Percentiles rank a stretch among this genome's conserved stretches.
phyloP scores from a whole-genome alignment of 2,797 vertebrate genomes.

The Rhinogobio ventralis region DNA sequence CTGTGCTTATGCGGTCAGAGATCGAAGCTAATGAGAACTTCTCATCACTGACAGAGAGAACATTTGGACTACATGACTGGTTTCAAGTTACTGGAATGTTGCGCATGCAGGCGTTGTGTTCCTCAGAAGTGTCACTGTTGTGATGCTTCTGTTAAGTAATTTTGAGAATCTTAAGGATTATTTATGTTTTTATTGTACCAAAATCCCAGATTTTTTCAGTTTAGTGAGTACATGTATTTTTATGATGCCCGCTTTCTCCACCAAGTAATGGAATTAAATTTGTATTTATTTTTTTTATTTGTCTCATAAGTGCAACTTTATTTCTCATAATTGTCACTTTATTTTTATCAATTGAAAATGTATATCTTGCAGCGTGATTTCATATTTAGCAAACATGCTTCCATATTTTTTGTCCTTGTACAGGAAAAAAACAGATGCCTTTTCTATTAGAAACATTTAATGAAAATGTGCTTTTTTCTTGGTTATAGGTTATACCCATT shows the following conservation, averaged over 20 bases:
- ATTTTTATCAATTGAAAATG: neutral
- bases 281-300: neutral
- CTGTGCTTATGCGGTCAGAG: slow-evolving; percentile 51
- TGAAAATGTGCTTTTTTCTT: neutral
- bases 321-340: neutral
- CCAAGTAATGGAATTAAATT: neutral
- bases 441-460: neutral
- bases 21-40: slow-evolving; percentile 47
- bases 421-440: neutral
- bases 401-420: neutral
- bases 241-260: neutral
- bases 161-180: neutral
- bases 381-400: neutral
- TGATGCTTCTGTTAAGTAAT: neutral
- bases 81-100: slow-evolving; percentile 48
- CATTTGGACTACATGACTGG: slow-evolving; percentile 48
- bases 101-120: neutral
- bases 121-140: neutral
- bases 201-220: neutral
- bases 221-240: neutral
- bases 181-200: neutral
- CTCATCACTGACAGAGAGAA: slow-evolving; percentile 36
- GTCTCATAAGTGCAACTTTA: neutral
- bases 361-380: neutral
- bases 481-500: neutral